phyloP scores from a whole-genome alignment of 2,888 invertebrate species.

The Pristionchus entomophagus region DNA sequence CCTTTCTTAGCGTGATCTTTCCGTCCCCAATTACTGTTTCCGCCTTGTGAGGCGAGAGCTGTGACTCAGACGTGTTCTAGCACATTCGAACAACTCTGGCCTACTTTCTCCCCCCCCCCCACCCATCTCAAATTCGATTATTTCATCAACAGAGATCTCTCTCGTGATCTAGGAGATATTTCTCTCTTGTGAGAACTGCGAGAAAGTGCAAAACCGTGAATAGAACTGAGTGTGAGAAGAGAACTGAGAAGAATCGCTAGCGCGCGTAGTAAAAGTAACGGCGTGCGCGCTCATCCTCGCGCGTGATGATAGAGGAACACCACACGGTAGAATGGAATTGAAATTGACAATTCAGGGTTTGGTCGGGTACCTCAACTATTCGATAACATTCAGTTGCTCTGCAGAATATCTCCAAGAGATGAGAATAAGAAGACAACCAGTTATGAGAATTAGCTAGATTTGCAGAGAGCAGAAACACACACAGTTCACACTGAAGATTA shows the following conservation, averaged over 20 bases:
- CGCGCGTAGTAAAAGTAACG: constrained; percentile 7
- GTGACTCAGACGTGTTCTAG: constrained; percentile 22
- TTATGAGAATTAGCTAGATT: neutral
- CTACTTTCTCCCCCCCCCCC: constrained; percentile 7
- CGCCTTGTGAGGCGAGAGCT: neutral
- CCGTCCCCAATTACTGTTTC: constrained; percentile 22
- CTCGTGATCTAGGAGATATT: constrained; percentile 11
- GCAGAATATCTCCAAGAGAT: neutral
- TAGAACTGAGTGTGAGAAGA: too few species aligned
- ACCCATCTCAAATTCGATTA: constrained; percentile 21
- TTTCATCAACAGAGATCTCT: constrained; percentile 24
- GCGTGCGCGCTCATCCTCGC: too few species aligned
- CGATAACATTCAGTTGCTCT: too few species aligned
- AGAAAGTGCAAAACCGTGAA: constrained; percentile 35
- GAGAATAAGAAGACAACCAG: neutral
- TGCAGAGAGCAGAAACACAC: constrained; percentile 14
- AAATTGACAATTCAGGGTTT: too few species aligned
- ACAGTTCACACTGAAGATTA: neutral
- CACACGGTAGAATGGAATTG: too few species aligned
- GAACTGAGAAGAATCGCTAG: too few species aligned
- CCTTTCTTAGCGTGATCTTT: neutral
- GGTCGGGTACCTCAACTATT: too few species aligned
- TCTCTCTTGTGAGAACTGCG: neutral
- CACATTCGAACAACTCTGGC: constrained; percentile 41
- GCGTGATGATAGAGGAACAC: too few species aligned